Percentiles rank a stretch among this genome's conserved stretches.
These are phyloP conservation scores for Zaprionus taronus DNA, from an alignment of 1,140 invertebrate species.

Conservation along the genomic window DNA sequence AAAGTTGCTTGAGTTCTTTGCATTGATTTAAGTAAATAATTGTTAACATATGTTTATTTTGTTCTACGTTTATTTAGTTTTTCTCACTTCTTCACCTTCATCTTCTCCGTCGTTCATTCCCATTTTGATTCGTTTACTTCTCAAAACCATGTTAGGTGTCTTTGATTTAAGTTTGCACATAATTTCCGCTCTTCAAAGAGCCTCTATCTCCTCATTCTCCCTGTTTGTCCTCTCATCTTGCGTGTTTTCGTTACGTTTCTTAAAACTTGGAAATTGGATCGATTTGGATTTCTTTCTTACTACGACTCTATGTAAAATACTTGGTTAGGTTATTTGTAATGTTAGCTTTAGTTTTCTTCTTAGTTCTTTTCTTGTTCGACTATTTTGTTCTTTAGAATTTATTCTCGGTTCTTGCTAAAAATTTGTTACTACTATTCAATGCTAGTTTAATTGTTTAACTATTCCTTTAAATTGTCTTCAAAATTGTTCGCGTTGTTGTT, in stretches of 20 bases:
- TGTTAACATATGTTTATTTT: constrained; percentile 73
- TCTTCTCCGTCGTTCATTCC: constrained; percentile 1
- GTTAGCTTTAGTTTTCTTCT: constrained; percentile 36
- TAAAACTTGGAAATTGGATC: constrained; percentile 63
- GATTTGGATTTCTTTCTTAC: constrained; percentile 26
- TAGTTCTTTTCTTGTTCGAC: constrained; percentile 11
- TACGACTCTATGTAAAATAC: constrained; percentile 75
- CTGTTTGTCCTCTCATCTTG: constrained; percentile 50
- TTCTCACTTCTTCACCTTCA: constrained; percentile 16
- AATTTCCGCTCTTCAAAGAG: constrained; percentile 47
- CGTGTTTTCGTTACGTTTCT: constrained; percentile 60
- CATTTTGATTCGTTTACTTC: constrained; percentile 46
- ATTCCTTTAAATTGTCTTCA: constrained; percentile 42
- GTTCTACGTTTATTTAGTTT: constrained; percentile 62
- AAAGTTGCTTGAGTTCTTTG: constrained; percentile 10
- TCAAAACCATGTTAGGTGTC: constrained; percentile 71
- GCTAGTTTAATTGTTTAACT: constrained; percentile 55
- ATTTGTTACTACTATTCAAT: constrained; percentile 50
- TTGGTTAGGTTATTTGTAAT: constrained; percentile 60
- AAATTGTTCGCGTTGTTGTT: constrained; percentile 32
- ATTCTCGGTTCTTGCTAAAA: constrained; percentile 53
- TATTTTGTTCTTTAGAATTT: constrained; percentile 52
- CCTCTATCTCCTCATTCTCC: constrained; percentile 3
- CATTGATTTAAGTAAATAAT: constrained; percentile 54
- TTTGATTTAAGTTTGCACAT: constrained; percentile 78